phyloP scores from a whole-genome alignment of 2,888 invertebrate genomes.

The Norana najaformis region DNA sequence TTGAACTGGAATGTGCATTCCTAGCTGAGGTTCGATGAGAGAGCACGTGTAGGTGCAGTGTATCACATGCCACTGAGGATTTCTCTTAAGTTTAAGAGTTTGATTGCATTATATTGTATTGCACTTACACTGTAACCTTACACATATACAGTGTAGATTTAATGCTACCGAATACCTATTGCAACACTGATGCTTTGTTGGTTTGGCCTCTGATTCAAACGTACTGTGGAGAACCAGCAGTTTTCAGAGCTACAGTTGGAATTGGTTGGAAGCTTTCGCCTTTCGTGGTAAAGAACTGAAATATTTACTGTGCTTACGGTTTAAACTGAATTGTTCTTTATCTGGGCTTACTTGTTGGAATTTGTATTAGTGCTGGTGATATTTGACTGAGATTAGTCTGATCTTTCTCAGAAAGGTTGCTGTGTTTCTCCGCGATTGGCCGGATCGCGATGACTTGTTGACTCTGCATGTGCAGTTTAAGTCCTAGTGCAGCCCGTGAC shows the following conservation, averaged over 20 bases:
- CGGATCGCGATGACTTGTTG: not conserved
- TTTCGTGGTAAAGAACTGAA: not conserved
- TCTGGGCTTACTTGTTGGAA: not conserved
- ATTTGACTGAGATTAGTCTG: not conserved
- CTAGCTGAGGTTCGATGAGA: not conserved
- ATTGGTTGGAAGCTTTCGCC: not conserved
- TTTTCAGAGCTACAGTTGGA: not conserved
- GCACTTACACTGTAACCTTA: not conserved
- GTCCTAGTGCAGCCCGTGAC: not conserved
- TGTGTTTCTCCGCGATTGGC: not conserved
- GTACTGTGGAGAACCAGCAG: not conserved
- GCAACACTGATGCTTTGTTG: not conserved
- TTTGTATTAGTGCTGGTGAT: not conserved
- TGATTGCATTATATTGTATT: not conserved
- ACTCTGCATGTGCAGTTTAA: not conserved
- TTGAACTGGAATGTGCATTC: slow-evolving; percentile 2
- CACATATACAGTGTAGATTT: not conserved
- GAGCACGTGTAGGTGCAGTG: too few relatives aligned
- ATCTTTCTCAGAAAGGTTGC: not conserved
- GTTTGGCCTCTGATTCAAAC: not conserved
- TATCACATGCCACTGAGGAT: not conserved
- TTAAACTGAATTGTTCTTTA: not conserved
- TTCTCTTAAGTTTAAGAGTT: not conserved
- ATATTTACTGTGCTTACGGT: not conserved
- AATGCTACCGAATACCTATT: not conserved